phyloP scores from a whole-genome alignment of 2,113 vertebrate species.

The Platichthys flesus region DNA sequence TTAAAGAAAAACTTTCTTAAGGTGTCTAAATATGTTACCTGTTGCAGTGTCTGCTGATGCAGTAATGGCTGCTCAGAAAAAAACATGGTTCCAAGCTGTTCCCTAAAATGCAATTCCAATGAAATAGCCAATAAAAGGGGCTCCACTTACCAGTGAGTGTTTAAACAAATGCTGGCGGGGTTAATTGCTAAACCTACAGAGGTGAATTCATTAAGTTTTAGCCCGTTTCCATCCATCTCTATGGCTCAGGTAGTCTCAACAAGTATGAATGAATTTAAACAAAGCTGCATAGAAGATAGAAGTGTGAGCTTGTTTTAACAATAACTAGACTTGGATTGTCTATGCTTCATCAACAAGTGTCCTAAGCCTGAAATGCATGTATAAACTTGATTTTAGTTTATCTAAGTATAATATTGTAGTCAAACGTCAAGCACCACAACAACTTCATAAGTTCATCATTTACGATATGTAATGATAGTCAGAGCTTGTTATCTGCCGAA shows the following conservation, averaged over 20 bases:
- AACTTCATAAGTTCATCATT: background rate
- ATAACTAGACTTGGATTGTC: background rate
- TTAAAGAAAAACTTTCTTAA: background rate
- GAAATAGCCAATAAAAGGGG: constrained; percentile 23
- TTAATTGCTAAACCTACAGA: constrained; percentile 12
- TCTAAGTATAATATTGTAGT: background rate
- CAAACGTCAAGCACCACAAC: background rate
- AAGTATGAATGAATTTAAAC: constrained; percentile 1
- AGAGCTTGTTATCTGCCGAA: background rate
- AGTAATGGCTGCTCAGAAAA: constrained; percentile 5
- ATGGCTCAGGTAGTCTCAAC: background rate
- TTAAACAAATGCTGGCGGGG: constrained; percentile 26
- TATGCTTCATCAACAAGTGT: background rate
- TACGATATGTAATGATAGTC: background rate
- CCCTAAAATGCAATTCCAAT: constrained; percentile 25
- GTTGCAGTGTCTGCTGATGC: background rate
- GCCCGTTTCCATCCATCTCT: background rate
- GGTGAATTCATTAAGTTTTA: background rate
- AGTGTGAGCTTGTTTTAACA: background rate
- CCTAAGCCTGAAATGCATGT: background rate
- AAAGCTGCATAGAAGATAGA: background rate
- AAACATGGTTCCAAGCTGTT: constrained; percentile 10
- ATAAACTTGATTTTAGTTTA: too few relatives aligned
- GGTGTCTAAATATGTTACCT: background rate
- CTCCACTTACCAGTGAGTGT: constrained; percentile 14